Evolutionary conservation across 2,888 invertebrate species (phyloP).

Genomic region (Drosophila algonquin): DNA sequence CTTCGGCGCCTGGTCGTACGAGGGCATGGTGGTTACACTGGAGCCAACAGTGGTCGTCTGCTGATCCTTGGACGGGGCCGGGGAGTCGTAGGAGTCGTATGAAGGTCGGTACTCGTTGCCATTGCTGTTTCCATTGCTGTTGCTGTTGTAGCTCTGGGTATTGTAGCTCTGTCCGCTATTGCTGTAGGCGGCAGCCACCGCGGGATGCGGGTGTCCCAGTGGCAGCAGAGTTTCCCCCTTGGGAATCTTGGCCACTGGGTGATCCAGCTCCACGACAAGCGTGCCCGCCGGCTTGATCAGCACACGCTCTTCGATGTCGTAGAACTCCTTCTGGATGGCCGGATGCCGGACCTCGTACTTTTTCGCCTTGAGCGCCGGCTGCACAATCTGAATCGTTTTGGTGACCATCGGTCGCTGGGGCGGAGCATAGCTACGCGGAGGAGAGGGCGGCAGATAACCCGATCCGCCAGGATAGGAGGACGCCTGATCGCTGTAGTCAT

Average conservation of each 20-base stretch:
- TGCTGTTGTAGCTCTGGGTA: slow-evolving; percentile 52
- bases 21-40: slow-evolving; percentile 73
- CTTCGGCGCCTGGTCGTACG: slow-evolving; percentile 70
- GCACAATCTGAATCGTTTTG: slow-evolving; percentile 86
- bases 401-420: slow-evolving; percentile 84
- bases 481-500: slow-evolving; percentile 63
- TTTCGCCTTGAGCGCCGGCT: slow-evolving; percentile 86
- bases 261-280: slow-evolving; percentile 86
- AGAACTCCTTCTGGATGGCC: slow-evolving; percentile 87
- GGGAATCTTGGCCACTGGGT: slow-evolving; percentile 86
- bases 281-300: slow-evolving; percentile 87
- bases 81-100: slow-evolving; percentile 56
- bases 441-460: slow-evolving; percentile 50
- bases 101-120: slow-evolving; percentile 54
- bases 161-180: slow-evolving; percentile 62
- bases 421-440: slow-evolving; percentile 58
- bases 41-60: slow-evolving; percentile 65
- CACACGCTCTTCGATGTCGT: slow-evolving; percentile 87
- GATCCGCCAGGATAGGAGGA: slow-evolving; percentile 44
- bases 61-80: slow-evolving; percentile 56
- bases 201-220: slow-evolving; percentile 80
- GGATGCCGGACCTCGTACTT: slow-evolving; percentile 86
- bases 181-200: slow-evolving; percentile 77
- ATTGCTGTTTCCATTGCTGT: slow-evolving; percentile 39
- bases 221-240: slow-evolving; percentile 83